Base-by-base conservation (phyloP, 2,797 vertebrate species). In the Leontopithecus rosalia region DNA sequence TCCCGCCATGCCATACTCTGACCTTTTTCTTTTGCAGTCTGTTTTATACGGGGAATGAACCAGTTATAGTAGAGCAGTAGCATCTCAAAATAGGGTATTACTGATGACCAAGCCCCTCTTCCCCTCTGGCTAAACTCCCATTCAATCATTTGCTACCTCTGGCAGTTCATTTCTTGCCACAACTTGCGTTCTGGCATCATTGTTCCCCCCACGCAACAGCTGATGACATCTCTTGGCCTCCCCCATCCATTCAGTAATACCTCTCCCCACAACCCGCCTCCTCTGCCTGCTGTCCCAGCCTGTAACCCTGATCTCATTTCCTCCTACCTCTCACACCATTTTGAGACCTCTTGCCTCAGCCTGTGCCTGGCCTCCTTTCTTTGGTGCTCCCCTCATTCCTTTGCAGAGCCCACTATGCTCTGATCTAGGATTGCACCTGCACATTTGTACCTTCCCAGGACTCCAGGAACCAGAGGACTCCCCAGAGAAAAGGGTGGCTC, bases 221-320 rank as follows among this genome's bases (percentile, higher is more conserved):
- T 97, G 98, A 98, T 98, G 97, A 98, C 98, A 98, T 97, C 96
- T 97, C 97, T 97, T 98, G 98, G 98, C 98, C 97, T 97, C 93
- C 97, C 97, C 95, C 41, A 92, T 87, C 94, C 97, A 96, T 96
- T 98, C 98, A 96, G 95, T 96, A 97, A 95, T 24, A 83, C 96
- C 93, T 98, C 85, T 94, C 92, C 95, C 97, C 96, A 28, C 79
- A 97, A 4, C 91, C 97, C 77, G 70, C 97, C 98, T 95, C 96
- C 97, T 97, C 97, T 88, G 88, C 97, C 95, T 92, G 96, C 90
- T 97, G 97, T 94, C 90, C 98, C 95, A 96, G 98, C 98, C 97
- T 98, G 97, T 96, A 98, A 79, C 94, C 97, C 97, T 98, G 98
- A 98, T 96, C 97, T 98, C 98, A 98, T 97, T 98, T 98, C 97